Percentiles rank a stretch among this genome's conserved stretches.
phyloP scores from a whole-genome alignment of 2,888 invertebrate genomes.

The Rhyacophila evoluta region DNA sequence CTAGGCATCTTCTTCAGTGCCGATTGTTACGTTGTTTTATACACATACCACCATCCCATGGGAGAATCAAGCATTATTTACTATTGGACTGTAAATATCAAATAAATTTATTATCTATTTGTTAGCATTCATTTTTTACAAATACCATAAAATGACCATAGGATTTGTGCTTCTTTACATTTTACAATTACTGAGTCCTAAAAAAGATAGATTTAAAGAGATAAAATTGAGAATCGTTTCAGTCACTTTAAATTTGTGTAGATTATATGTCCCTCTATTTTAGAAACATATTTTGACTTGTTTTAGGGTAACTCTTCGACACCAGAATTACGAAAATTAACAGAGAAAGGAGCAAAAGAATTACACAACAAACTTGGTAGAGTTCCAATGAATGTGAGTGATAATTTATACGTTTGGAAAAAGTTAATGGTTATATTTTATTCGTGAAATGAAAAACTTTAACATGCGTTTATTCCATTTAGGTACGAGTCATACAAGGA shows the following conservation, averaged over 20 bases:
- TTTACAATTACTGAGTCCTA: no score
- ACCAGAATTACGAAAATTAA: conserved; percentile 80
- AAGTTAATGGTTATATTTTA: neutral
- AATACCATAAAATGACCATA: no score
- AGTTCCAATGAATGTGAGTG: conserved; percentile 66
- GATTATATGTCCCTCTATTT: no score
- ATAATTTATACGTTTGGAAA: no score
- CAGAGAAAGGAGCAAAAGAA: conserved; percentile 73
- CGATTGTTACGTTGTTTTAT: conserved; percentile 87
- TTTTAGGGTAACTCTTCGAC: conserved; percentile 81
- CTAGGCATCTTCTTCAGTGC: conserved; percentile 82
- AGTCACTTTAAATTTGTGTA: no score
- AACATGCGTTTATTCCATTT: conserved; percentile 45
- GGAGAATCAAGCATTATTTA: conserved; percentile 78
- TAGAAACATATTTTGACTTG: no score
- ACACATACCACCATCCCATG: conserved; percentile 78
- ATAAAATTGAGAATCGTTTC: no score
- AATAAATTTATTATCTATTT: no score
- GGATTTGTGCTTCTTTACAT: no score
- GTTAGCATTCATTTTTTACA: no score
- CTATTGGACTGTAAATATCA: conserved; percentile 79
- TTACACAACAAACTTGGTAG: conserved; percentile 68
- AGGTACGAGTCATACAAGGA: conserved; percentile 86
- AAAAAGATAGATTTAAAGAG: no score
- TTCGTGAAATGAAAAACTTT: neutral